These are phyloP conservation scores for Cossypha polioptera DNA, from an alignment of 2,797 vertebrate genomes.

Conservation along the genomic window DNA sequence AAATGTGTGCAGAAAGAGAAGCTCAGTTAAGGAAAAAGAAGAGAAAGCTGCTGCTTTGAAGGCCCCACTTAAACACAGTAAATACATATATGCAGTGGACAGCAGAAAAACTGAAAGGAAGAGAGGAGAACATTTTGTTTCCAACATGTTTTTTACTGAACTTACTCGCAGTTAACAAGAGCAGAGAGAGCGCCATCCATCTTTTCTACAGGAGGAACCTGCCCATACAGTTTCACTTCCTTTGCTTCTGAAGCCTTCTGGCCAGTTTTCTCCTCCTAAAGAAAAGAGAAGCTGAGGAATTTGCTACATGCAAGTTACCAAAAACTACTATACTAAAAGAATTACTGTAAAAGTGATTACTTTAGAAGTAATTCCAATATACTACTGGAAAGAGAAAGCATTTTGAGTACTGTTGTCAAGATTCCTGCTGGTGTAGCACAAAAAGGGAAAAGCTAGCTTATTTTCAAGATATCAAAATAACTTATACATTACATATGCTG, in stretches of 20 bases:
- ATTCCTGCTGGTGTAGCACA: neutral
- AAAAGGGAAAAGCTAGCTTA: neutral
- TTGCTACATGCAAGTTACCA: neutral
- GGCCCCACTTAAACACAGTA: neutral
- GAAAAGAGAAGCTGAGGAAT: slow-evolving; percentile 44
- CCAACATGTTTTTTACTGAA: neutral
- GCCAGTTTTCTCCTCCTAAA: slow-evolving; percentile 88
- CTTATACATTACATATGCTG: neutral
- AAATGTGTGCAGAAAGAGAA: neutral
- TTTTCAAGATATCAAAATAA: neutral
- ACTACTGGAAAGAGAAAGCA: neutral
- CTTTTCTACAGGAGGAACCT: slow-evolving; percentile 93
- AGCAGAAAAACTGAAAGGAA: neutral
- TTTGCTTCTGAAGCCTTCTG: slow-evolving; percentile 87
- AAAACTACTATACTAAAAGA: neutral
- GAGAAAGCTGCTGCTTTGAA: neutral
- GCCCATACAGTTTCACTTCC: slow-evolving; percentile 89
- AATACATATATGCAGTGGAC: neutral
- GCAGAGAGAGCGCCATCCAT: slow-evolving; percentile 91
- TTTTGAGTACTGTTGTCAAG: neutral
- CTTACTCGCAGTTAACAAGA: slow-evolving; percentile 93
- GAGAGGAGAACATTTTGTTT: neutral
- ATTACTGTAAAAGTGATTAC: neutral
- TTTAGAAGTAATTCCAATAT: neutral
- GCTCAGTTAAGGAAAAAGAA: neutral